A percentile compares a stretch with the other conserved stretches of the same genome.
These are phyloP conservation scores for Herpailurus yagouaroundi DNA, from an alignment of 2,113 vertebrate species.

Conservation along the genomic window DNA sequence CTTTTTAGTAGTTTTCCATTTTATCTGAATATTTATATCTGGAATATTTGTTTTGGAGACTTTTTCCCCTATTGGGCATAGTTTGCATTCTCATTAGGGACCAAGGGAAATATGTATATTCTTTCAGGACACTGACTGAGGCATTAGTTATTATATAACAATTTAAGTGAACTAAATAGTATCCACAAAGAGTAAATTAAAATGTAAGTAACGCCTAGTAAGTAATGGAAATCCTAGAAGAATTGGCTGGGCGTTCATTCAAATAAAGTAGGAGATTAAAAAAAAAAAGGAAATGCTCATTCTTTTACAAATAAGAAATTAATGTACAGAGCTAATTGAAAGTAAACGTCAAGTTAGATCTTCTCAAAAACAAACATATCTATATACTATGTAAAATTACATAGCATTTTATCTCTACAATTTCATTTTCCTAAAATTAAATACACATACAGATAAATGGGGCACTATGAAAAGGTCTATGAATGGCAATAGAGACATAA, in stretches of 20 bases:
- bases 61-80: neutral
- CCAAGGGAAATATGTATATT: neutral
- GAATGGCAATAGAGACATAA: neutral
- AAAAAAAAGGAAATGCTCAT: neutral
- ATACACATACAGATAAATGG: neutral
- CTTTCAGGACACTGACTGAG: neutral
- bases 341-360: slow-evolving; percentile 13
- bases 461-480: neutral
- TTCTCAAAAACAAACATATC: neutral
- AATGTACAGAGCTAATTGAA: neutral
- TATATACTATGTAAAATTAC: neutral
- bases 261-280: slow-evolving; percentile 3
- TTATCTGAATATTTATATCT: neutral
- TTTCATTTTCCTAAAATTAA: slow-evolving; percentile 22
- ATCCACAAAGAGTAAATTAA: neutral
- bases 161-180: neutral
- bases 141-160: neutral
- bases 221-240: neutral
- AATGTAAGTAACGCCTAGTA: slow-evolving; percentile 3
- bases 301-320: slow-evolving; percentile 38
- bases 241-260: neutral
- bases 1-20: neutral
- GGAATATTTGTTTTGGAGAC: neutral
- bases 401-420: neutral
- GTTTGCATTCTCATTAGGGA: neutral